Percentiles rank a stretch among this genome's conserved stretches.
Conservation (phyloP, 2,888 invertebrate genomes). For the Cephonodes hylas region DNA sequence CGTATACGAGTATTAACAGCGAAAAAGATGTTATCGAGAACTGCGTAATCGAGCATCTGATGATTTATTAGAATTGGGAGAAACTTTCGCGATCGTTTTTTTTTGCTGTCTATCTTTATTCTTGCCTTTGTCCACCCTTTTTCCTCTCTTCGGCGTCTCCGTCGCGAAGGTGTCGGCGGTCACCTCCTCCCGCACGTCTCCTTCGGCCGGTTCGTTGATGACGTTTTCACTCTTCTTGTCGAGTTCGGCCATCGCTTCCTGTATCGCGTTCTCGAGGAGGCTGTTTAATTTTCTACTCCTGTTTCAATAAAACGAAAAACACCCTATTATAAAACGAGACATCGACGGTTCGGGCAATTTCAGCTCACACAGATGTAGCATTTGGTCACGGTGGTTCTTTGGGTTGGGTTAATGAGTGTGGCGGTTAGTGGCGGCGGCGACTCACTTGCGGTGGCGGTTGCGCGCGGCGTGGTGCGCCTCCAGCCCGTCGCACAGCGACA, state of each 20-base stretch:
- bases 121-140: conserved; percentile 48
- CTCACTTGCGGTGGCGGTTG: conserved; percentile 95
- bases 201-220: conserved; percentile 15
- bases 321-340: conserved; percentile 17
- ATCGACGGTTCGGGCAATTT: conserved; percentile 26
- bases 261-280: conserved; percentile 94
- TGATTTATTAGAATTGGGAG: conserved; percentile 43
- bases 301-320: conserved; percentile 40
- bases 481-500: conserved; percentile 92
- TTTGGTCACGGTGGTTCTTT: conserved; percentile 32
- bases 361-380: conserved; percentile 19
- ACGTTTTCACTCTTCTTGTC: conserved; percentile 83
- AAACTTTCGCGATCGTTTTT: conserved; percentile 45
- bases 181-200: conserved; percentile 14
- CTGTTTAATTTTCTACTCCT: conserved; percentile 96
- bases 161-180: conserved; percentile 27
- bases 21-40: conserved; percentile 61
- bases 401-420: conserved; percentile 65
- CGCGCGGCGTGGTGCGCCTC: conserved; percentile 94
- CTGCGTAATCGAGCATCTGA: conserved; percentile 74
- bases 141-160: conserved; percentile 49
- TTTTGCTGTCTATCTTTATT: conserved; percentile 51
- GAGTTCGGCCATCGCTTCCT: conserved; percentile 95
- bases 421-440: conserved; percentile 35
- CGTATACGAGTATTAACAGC: background rate